Base-by-base conservation (phyloP, 2,113 vertebrate genomes). In the Electrona antarctica region DNA sequence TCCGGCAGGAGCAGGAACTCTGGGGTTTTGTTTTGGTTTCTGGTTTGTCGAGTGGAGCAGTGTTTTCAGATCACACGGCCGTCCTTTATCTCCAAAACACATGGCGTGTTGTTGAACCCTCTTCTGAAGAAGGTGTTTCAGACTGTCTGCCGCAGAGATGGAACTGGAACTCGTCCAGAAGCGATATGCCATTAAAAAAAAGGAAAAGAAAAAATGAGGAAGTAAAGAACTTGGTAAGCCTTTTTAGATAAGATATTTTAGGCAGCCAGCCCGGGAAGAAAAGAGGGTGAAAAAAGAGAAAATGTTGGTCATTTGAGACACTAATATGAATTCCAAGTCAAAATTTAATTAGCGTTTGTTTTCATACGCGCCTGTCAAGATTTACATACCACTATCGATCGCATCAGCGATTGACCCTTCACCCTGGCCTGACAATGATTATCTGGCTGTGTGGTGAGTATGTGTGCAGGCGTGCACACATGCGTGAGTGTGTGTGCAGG, bases 101-200 rank as follows among this genome's bases (percentile, higher is more conserved):
- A 41, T 6, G 33, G 33, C 33, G 21, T 41, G 33, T 6, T 41
- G 33, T 41, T 41, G 33, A 41, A 41, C 33, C 33, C 33, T 41
- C 33, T 41, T 41, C 33, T 41, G 33, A 41, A 6, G 33, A 41
- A 6, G 5, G 33, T 41, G 33, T 41, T 41, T 41, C 33, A 41
- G 33, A 41, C 33, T 41, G 33, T 3, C 33, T 4, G 33, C 33
- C 33, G 33, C 21, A 6, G 3, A 41, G 33, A 41, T 41, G 33
- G 33, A 41, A 41, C 33, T 21, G 48, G 28, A 62, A 56, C 28
- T 15, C 1, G 52, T 65, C 62, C 47, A 73, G 60, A 81, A 71
- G 83, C 81, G 51, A 56, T 11, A 50, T 11, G 4, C 3, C 54
- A 41, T 69, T 55, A 48, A 61, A 79, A 75, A 64, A 68, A 64